These are phyloP conservation scores for Protobothrops flavoviridis DNA, from an alignment of 2,113 vertebrate species.

Conservation along the genomic window DNA sequence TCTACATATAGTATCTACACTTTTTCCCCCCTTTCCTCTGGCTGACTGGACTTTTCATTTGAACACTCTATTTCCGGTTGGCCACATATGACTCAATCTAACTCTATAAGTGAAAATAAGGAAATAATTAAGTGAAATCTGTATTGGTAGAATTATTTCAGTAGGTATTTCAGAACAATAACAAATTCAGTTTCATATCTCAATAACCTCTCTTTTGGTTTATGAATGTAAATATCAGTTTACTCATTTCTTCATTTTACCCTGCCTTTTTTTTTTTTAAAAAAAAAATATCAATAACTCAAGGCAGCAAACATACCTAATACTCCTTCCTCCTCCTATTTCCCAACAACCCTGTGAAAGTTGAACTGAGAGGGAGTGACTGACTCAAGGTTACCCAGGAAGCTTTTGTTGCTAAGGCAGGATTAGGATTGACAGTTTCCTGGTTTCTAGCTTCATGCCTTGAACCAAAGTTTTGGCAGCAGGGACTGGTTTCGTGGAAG, in stretches of 20 bases:
- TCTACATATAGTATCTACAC: background rate
- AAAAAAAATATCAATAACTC: too few relatives aligned
- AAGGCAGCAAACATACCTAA: too few relatives aligned
- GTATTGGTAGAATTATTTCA: background rate
- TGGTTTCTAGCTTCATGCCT: background rate
- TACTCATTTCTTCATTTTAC: too few relatives aligned
- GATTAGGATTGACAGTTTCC: too few relatives aligned
- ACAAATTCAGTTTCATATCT: background rate
- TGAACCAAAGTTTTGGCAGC: background rate
- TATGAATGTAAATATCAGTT: background rate
- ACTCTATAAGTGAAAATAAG: background rate
- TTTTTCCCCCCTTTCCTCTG: background rate
- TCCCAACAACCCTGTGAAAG: background rate
- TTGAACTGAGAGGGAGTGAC: background rate
- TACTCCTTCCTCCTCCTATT: background rate
- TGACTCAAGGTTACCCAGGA: background rate
- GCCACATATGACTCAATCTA: background rate
- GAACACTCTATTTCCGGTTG: background rate
- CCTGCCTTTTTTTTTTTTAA: too few relatives aligned
- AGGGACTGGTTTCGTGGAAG: background rate
- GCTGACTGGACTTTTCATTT: too few relatives aligned
- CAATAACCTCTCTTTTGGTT: background rate
- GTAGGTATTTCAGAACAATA: background rate
- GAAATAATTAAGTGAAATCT: background rate
- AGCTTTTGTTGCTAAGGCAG: background rate